Evolutionary conservation across 2,113 vertebrate species (phyloP), one percentile per base, ranked within the genome.

Genomic region (Oryzias melastigma): DNA sequence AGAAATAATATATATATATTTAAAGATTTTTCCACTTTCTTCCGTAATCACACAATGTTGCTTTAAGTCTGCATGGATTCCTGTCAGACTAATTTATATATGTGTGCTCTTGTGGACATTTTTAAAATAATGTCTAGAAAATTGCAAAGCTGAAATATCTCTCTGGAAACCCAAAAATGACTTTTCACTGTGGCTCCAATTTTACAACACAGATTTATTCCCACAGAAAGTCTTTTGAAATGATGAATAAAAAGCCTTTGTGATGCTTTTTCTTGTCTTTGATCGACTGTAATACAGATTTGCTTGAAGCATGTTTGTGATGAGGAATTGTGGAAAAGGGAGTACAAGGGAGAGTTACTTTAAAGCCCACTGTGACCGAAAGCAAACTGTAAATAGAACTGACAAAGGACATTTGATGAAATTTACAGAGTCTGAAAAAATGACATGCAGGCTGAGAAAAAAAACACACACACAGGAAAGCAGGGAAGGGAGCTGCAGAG

Each of bases 371-470:
- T 35, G 35, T 35, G 35, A 75, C 69, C 56, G 65, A 61, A 52
- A 59, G 55, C 61, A 56, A 73, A 66, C 66, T 65, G 55, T 24
- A 62, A 68, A 50, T 20, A 27, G 52, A 42, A 14, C 50, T 14
- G 48, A 19, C 14, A 29, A 35, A n/a, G 20, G 40, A 62, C 45
- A 74, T 79, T 81, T 70, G 77, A 78, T 84, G 71, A 54, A 78
- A 73, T 78, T 81, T 84, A 88, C 77, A 82, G 68, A 71, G 63
- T 69, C 52, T 24, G 77, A 84, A 82, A n/a, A 75, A 74, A 68
- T 88, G 84, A 85, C 80, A 82, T 62, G 35, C 35, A 65, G 58
- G 49, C 57, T 73, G 56, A 77, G 67, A 56, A 24, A 19, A 66
- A 49, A 62, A 77, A 71, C 2, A 24, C n/a, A 66, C 46, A 60